A percentile compares a stretch with the other conserved stretches of the same genome.
phyloP scores from a whole-genome alignment of 2,888 invertebrate genomes.

The Monopis laevigella region DNA sequence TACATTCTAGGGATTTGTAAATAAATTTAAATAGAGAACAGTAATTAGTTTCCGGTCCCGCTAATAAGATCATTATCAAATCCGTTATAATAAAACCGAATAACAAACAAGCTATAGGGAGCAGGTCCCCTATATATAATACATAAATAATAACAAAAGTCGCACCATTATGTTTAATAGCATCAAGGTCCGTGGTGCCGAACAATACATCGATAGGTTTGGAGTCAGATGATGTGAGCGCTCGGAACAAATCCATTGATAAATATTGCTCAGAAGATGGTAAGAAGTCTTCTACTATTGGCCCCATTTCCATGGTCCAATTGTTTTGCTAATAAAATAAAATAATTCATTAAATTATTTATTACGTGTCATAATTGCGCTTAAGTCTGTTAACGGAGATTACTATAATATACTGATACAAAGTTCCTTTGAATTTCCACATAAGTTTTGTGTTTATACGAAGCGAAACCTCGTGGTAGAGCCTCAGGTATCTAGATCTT shows the following conservation, averaged over 20 bases:
- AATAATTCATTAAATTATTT: slow-evolving; percentile 11
- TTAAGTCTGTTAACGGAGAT: too few species aligned
- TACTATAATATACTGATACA: too few species aligned
- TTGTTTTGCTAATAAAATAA: slow-evolving; percentile 60
- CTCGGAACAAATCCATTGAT: slow-evolving; percentile 59
- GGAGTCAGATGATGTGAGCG: slow-evolving; percentile 59
- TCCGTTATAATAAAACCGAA: too few species aligned
- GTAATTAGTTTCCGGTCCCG: too few species aligned
- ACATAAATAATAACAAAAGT: not conserved
- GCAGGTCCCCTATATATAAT: not conserved
- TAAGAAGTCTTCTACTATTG: slow-evolving; percentile 71
- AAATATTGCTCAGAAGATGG: slow-evolving; percentile 69
- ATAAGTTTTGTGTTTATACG: too few species aligned
- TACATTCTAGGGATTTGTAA: too few species aligned
- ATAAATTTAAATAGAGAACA: too few species aligned
- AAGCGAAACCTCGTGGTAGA: too few species aligned
- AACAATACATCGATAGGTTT: slow-evolving; percentile 69
- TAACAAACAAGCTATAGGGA: not conserved
- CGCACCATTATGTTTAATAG: slow-evolving; percentile 65
- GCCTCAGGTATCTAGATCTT: too few species aligned
- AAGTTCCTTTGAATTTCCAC: too few species aligned
- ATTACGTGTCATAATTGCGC: not conserved
- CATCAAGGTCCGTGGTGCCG: slow-evolving; percentile 75
- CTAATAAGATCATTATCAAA: too few species aligned
- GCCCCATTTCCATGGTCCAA: slow-evolving; percentile 67